Evolutionary conservation across 2,113 vertebrate genomes (phyloP).

Genomic region (Larimichthys polyactis): DNA sequence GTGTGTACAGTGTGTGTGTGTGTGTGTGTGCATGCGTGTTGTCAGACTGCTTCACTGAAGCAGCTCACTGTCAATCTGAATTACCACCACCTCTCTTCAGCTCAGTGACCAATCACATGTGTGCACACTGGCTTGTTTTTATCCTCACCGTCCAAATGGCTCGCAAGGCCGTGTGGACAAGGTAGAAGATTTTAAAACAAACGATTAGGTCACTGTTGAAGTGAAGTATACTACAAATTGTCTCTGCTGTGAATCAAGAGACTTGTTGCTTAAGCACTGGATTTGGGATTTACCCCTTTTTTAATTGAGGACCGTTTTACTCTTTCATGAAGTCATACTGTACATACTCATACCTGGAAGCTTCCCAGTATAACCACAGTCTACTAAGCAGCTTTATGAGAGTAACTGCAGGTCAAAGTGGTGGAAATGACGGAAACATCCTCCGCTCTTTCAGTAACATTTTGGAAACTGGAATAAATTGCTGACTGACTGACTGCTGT

Average conservation of each 20-base stretch:
- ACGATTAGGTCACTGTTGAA: neutral
- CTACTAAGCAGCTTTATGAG: neutral
- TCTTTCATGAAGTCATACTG: neutral
- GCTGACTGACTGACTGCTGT: neutral
- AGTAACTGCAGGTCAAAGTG: neutral
- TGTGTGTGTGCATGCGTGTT: no score
- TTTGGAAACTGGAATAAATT: neutral
- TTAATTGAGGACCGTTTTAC: no score
- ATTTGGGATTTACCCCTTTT: neutral
- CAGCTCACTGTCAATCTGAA: slow-evolving; percentile 75
- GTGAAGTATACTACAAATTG: neutral
- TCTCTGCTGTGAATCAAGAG: no score
- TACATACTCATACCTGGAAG: neutral
- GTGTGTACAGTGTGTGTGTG: neutral
- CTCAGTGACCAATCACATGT: slow-evolving; percentile 68
- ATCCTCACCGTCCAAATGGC: neutral
- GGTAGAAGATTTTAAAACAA: slow-evolving; percentile 17
- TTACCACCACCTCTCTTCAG: slow-evolving; percentile 74
- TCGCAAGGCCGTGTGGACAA: neutral
- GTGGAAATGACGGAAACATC: neutral
- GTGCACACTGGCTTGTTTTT: slow-evolving; percentile 39
- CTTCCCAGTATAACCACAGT: neutral
- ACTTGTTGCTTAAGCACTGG: neutral
- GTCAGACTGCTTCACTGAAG: slow-evolving; percentile 54
- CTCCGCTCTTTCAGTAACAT: neutral